Conservation (phyloP, 2,113 vertebrate species). For the Tauraco erythrolophus region DNA sequence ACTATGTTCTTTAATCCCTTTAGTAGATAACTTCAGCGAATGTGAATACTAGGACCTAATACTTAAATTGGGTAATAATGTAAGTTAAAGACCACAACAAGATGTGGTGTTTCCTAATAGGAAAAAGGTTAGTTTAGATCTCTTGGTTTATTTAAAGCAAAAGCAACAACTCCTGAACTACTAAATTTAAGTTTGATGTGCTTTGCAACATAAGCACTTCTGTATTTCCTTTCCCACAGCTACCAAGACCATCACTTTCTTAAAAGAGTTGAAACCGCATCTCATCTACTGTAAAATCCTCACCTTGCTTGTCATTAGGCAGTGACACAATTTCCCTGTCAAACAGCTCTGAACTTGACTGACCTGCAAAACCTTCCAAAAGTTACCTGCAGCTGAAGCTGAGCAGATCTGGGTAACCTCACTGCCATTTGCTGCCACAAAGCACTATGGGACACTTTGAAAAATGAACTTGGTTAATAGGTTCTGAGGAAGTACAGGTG, state of each 20-base stretch:
- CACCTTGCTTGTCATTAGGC: neutral
- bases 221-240: neutral
- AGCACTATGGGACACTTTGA: neutral
- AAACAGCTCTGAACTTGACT: neutral
- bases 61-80: neutral
- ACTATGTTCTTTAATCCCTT: conserved; percentile 42
- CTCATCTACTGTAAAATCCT: neutral
- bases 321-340: neutral
- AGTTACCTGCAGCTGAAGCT: neutral
- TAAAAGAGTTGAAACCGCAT: neutral
- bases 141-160: neutral
- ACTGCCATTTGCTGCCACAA: neutral
- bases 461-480: neutral
- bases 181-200: neutral
- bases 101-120: neutral
- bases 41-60: neutral
- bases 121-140: neutral
- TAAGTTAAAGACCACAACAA: neutral
- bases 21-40: conserved; percentile 44
- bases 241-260: neutral
- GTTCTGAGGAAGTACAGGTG: neutral
- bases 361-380: neutral
- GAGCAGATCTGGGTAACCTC: neutral
- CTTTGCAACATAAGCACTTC: neutral
- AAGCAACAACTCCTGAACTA: neutral